Conservation (phyloP, 2,797 vertebrate species). For the Onychomys leucogaster region DNA sequence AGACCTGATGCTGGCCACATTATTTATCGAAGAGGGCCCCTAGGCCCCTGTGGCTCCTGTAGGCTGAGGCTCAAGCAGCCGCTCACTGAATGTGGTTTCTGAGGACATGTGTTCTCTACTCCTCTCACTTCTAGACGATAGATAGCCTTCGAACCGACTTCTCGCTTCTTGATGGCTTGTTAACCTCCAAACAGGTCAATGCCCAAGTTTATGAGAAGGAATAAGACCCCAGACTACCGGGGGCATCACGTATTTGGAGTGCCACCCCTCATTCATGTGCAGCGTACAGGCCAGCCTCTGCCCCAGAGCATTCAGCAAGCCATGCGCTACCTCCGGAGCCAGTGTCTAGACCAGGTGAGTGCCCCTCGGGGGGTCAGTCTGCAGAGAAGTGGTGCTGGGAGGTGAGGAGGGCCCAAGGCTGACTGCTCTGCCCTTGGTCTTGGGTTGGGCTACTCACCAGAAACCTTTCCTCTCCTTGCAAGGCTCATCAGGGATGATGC, state of each 20-base stretch:
- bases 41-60: neutral
- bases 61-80: neutral
- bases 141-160: neutral
- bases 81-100: neutral
- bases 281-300: conserved; percentile 91
- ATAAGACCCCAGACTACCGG: conserved; percentile 91
- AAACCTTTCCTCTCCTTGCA: neutral
- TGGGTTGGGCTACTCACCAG: neutral
- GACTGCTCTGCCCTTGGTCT: neutral
- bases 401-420: neutral
- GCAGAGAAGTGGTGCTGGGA: neutral
- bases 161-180: neutral
- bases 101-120: neutral
- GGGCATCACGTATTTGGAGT: conserved; percentile 92
- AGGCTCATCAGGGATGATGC: neutral
- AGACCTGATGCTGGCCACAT: neutral
- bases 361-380: neutral
- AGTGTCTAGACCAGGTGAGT: conserved; percentile 92
- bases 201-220: conserved; percentile 94
- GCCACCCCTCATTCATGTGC: conserved; percentile 90
- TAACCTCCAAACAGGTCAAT: conserved; percentile 87
- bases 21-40: neutral
- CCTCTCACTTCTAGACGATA: neutral
- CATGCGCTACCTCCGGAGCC: conserved; percentile 92
- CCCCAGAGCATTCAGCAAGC: conserved; percentile 95